phyloP scores from a whole-genome alignment of 2,888 invertebrate species.

The Leptura quadrifasciata region DNA sequence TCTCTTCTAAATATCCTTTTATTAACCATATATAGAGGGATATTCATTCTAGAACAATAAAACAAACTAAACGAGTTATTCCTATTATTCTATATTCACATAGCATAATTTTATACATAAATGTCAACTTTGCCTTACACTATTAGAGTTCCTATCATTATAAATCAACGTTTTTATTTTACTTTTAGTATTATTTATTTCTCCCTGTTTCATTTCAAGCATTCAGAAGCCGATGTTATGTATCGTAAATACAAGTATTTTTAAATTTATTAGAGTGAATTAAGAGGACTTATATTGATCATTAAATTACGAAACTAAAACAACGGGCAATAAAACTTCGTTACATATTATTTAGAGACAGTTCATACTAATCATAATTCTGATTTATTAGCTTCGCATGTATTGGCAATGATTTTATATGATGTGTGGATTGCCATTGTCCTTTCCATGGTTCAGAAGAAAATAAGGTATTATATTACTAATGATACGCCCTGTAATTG shows the following conservation, averaged over 20 bases:
- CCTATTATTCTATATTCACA: slow-evolving; percentile 14
- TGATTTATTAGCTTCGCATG: slow-evolving; percentile 22
- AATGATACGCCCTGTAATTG: not conserved
- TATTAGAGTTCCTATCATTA: slow-evolving; percentile 18
- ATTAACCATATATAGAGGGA: slow-evolving; percentile 8
- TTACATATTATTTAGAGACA: slow-evolving; percentile 30
- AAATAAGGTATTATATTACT: not conserved
- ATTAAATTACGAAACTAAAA: slow-evolving; percentile 41
- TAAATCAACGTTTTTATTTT: slow-evolving; percentile 31
- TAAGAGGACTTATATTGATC: slow-evolving; percentile 35
- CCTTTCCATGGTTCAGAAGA: not conserved
- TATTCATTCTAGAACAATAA: slow-evolving; percentile 13
- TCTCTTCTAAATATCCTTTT: slow-evolving; percentile 1
- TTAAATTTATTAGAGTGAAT: slow-evolving; percentile 25
- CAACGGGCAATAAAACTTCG: slow-evolving; percentile 29
- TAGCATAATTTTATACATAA: slow-evolving; percentile 27
- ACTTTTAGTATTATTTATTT: slow-evolving; percentile 22
- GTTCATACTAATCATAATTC: slow-evolving; percentile 26
- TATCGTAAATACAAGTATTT: slow-evolving; percentile 28
- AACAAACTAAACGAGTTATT: slow-evolving; percentile 14
- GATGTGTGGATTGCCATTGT: not conserved
- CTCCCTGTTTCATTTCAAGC: not conserved
- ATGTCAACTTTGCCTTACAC: slow-evolving; percentile 20
- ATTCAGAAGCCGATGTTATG: slow-evolving; percentile 6
- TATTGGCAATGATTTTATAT: not conserved